Evolutionary conservation across 2,113 vertebrate species (phyloP).

Genomic region (Thalassarche chlororhynchos): DNA sequence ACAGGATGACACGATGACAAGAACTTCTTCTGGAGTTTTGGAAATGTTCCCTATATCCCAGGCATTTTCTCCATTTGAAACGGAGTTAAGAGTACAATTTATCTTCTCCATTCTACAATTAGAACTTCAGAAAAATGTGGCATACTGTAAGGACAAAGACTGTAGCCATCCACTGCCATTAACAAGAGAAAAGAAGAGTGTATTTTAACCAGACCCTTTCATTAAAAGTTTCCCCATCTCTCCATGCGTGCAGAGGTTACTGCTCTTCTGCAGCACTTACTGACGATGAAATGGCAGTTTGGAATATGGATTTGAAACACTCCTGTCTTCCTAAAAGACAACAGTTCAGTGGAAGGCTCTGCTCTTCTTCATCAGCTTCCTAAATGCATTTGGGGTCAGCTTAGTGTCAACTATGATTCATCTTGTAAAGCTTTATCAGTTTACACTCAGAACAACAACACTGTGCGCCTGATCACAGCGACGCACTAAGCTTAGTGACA

Average conservation of each 20-base stretch:
- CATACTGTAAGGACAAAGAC: background rate
- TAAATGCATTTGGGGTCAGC: constrained; percentile 49
- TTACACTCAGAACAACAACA: constrained; percentile 46
- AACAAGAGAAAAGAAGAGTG: background rate
- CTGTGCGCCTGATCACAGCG: background rate
- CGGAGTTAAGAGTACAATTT: background rate
- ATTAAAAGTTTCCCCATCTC: constrained; percentile 49
- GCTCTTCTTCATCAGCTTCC: constrained; percentile 46
- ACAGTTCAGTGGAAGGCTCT: background rate
- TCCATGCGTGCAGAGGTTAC: constrained; percentile 14
- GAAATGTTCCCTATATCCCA: background rate
- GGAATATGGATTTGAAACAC: constrained; percentile 48
- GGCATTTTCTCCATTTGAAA: background rate
- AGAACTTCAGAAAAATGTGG: background rate
- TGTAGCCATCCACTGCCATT: background rate
- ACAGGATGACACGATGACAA: background rate
- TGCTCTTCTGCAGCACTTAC: constrained; percentile 24
- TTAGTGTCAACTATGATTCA: constrained; percentile 45
- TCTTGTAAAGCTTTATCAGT: constrained; percentile 47
- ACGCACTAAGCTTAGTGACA: background rate
- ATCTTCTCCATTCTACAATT: background rate
- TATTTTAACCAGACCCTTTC: background rate
- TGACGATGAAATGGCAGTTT: constrained; percentile 18
- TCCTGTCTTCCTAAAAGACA: constrained; percentile 20
- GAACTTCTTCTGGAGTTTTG: background rate